Conservation (phyloP, 2,113 vertebrate genomes). For the Fukomys damarensis region DNA sequence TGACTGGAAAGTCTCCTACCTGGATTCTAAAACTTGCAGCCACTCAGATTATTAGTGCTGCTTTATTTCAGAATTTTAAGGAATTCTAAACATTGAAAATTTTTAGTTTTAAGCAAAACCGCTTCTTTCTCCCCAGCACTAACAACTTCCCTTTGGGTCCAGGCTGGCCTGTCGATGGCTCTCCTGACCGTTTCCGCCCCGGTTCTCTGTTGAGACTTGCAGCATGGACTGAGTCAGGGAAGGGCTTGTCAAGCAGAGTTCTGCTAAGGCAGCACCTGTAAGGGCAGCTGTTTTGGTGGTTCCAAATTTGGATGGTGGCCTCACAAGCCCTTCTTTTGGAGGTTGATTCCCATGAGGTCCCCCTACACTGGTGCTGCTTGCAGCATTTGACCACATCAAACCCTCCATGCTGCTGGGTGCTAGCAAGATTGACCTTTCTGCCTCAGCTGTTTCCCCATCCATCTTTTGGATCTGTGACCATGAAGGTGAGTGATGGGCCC, state of each 20-base stretch:
- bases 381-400: neutral
- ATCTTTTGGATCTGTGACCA: neutral
- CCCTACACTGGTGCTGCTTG: neutral
- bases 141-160: accelerated
- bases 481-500: neutral
- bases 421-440: neutral
- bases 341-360: neutral
- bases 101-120: neutral
- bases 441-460: neutral
- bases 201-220: neutral
- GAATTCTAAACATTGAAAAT: neutral
- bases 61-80: neutral
- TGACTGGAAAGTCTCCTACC: neutral
- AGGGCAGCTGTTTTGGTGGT: neutral
- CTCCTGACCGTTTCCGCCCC: neutral
- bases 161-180: neutral
- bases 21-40: neutral
- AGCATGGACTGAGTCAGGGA: neutral
- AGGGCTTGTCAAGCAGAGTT: neutral
- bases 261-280: neutral
- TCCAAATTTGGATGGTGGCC: neutral
- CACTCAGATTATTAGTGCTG: neutral
- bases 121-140: neutral
- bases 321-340: accelerated
- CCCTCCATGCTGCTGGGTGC: neutral